phyloP scores from a whole-genome alignment of 2,888 invertebrate genomes.

The Hofmannophila pseudospretella region DNA sequence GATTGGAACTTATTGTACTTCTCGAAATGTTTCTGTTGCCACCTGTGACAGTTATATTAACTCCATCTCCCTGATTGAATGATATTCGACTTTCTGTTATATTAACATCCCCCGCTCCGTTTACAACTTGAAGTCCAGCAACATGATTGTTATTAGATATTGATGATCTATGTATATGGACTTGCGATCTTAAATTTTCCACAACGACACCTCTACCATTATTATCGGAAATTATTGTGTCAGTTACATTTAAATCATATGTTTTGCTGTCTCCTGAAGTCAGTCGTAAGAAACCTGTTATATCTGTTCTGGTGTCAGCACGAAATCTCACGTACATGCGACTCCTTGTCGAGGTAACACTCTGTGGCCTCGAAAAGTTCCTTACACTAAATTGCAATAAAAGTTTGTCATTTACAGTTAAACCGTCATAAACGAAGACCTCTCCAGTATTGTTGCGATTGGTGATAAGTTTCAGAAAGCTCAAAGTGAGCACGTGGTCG shows the following conservation, averaged over 20 bases:
- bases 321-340: slow-evolving; percentile 88
- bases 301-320: slow-evolving; percentile 84
- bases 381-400: slow-evolving; percentile 84
- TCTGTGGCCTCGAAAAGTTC: slow-evolving; percentile 93
- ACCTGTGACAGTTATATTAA: slow-evolving; percentile 97
- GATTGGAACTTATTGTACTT: slow-evolving; percentile 90
- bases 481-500: slow-evolving; percentile 90
- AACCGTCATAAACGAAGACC: slow-evolving; percentile 88
- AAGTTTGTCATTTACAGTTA: slow-evolving; percentile 82
- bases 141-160: slow-evolving; percentile 93
- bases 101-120: slow-evolving; percentile 96
- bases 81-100: slow-evolving; percentile 93
- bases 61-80: slow-evolving; percentile 94
- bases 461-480: slow-evolving; percentile 89
- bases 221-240: slow-evolving; percentile 91
- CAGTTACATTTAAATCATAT: slow-evolving; percentile 92
- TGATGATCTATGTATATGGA: slow-evolving; percentile 90
- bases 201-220: slow-evolving; percentile 96
- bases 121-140: slow-evolving; percentile 92
- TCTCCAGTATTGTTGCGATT: slow-evolving; percentile 85
- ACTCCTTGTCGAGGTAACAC: slow-evolving; percentile 88
- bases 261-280: slow-evolving; percentile 87
- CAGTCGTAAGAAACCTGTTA: slow-evolving; percentile 87
- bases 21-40: slow-evolving; percentile 95
- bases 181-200: slow-evolving; percentile 92